A percentile compares a stretch with the other conserved stretches of the same genome.
phyloP scores from a whole-genome alignment of 1,140 invertebrate genomes.

The Galleria mellonella region DNA sequence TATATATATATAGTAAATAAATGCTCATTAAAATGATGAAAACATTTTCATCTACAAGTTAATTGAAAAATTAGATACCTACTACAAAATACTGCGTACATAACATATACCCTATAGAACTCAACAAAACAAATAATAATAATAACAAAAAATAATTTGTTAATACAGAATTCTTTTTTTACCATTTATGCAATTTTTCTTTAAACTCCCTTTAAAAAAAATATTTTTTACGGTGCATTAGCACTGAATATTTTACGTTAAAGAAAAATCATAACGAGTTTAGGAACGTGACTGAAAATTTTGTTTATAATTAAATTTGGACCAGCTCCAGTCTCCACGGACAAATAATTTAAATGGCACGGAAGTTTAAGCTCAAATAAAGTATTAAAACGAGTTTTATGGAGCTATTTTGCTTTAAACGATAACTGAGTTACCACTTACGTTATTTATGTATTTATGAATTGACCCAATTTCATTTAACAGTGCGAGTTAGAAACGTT shows the following conservation, averaged over 20 bases:
- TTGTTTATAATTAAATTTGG: constrained; percentile 66
- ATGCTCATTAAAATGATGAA: too few relatives aligned
- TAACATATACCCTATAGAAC: too few relatives aligned
- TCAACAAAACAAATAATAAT: too few relatives aligned
- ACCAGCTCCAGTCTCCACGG: constrained; percentile 48
- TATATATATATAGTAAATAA: too few relatives aligned
- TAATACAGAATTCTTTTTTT: too few relatives aligned
- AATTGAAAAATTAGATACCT: too few relatives aligned
- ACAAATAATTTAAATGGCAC: constrained; percentile 63
- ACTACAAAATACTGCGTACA: too few relatives aligned
- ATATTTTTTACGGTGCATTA: too few relatives aligned
- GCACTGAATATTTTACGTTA: constrained; percentile 22
- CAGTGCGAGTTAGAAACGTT: not conserved
- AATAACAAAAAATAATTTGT: too few relatives aligned
- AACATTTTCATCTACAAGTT: too few relatives aligned
- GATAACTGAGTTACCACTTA: constrained; percentile 61
- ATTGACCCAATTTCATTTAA: constrained; percentile 16
- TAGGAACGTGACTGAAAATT: constrained; percentile 41
- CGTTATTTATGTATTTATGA: constrained; percentile 53
- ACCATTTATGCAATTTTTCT: too few relatives aligned
- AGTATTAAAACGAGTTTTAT: constrained; percentile 66
- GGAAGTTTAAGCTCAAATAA: constrained; percentile 66
- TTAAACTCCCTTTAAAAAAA: too few relatives aligned
- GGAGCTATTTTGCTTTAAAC: constrained; percentile 64
- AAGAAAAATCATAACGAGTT: constrained; percentile 34